phyloP scores from a whole-genome alignment of 2,797 vertebrate genomes.

The Acanthurus tractus region DNA sequence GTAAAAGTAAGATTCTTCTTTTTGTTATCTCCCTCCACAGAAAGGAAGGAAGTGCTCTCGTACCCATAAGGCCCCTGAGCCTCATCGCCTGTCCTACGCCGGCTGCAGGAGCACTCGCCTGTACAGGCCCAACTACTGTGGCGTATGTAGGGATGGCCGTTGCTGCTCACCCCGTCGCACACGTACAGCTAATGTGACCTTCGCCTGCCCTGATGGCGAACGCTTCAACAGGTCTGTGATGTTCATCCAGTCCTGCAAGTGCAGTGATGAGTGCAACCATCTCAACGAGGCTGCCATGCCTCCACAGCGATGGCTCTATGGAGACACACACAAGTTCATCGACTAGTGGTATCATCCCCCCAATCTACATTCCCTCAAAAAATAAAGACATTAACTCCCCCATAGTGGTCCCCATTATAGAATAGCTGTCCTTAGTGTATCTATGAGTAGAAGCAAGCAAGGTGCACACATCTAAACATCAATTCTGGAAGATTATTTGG shows the following conservation, averaged over 20 bases:
- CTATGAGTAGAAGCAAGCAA: slow-evolving; percentile 68
- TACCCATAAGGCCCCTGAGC: slow-evolving; percentile 71
- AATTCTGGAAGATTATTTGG: slow-evolving; percentile 55
- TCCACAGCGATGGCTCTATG: slow-evolving; percentile 81
- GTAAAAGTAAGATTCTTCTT: background rate
- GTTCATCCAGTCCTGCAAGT: slow-evolving; percentile 86
- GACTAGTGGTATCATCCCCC: slow-evolving; percentile 48
- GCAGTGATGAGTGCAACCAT: slow-evolving; percentile 75
- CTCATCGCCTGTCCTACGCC: slow-evolving; percentile 74
- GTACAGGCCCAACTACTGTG: slow-evolving; percentile 83
- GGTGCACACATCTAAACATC: slow-evolving; percentile 43
- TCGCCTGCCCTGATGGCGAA: slow-evolving; percentile 79
- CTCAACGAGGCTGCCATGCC: slow-evolving; percentile 80
- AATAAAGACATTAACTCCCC: slow-evolving; percentile 45
- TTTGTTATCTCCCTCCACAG: slow-evolving; percentile 57
- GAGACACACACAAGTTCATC: slow-evolving; percentile 81
- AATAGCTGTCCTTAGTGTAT: slow-evolving; percentile 76
- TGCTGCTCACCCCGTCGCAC: slow-evolving; percentile 83
- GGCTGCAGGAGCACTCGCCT: slow-evolving; percentile 79
- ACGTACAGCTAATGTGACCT: slow-evolving; percentile 78
- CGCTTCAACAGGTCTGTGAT: slow-evolving; percentile 77
- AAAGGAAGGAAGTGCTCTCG: slow-evolving; percentile 80
- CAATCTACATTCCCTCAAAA: slow-evolving; percentile 9
- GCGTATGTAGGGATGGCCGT: slow-evolving; percentile 75
- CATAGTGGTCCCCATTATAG: slow-evolving; percentile 67